Percentiles rank a stretch among this genome's conserved stretches.
Evolutionary conservation across 37 sponge, comb jelly and placozoan genomes (phyloP).

Genomic region (Hexactinellida sp.): DNA sequence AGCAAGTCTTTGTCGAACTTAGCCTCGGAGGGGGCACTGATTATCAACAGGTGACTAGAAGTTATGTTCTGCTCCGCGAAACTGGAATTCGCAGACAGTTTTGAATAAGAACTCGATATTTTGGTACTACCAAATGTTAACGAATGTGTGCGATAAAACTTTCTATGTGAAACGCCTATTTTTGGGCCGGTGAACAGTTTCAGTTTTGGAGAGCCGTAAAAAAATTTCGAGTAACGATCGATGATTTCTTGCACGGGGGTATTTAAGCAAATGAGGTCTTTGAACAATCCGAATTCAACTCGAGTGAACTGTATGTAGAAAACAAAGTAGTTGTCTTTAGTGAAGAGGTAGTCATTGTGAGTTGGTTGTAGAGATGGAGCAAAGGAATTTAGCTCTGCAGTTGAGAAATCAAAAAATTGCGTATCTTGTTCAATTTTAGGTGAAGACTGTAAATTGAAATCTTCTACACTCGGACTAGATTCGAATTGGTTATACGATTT

Average conservation of each 20-base stretch:
- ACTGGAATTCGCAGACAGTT: background rate
- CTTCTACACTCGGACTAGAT: background rate
- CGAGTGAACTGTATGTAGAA: background rate
- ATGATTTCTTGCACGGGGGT: background rate
- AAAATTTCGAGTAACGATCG: background rate
- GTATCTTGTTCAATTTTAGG: background rate
- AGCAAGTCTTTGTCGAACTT: background rate
- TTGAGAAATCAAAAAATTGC: background rate
- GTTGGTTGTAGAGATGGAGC: background rate
- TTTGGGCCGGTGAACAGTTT: background rate
- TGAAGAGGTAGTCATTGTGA: constrained; percentile 9
- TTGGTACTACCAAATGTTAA: background rate
- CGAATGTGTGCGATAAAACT: background rate
- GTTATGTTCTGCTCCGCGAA: background rate
- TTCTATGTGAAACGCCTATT: background rate
- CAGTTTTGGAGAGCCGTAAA: background rate
- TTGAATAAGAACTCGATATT: background rate
- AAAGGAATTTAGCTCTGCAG: background rate
- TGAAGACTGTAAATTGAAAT: background rate
- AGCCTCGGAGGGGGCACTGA: background rate
- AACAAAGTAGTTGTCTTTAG: background rate
- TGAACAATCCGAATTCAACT: background rate
- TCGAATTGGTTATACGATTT: background rate
- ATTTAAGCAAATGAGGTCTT: background rate
- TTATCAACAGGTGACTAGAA: background rate